Conservation (phyloP, 2,888 invertebrate species). For the Anoplius nigerrimus region DNA sequence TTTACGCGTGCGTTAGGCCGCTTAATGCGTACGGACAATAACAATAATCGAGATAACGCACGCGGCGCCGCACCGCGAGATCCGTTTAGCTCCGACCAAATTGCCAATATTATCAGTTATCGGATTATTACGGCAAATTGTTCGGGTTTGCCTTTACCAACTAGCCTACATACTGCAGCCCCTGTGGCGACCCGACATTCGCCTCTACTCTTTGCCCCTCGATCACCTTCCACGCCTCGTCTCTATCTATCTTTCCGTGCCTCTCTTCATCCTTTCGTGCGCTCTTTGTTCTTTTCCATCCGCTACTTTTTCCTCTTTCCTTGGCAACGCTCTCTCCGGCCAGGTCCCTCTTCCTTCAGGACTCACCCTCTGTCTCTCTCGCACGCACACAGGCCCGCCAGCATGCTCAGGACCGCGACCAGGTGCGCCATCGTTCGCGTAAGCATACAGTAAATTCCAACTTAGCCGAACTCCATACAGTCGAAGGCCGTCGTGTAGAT, state of each 20-base stretch:
- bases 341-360: slow-evolving; percentile 16
- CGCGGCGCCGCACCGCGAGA: slow-evolving; percentile 50
- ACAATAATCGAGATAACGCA: slow-evolving; percentile 58
- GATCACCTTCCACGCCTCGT: slow-evolving; percentile 15
- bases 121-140: slow-evolving; percentile 71
- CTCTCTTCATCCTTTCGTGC: neutral
- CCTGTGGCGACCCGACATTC: slow-evolving; percentile 36
- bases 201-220: slow-evolving; percentile 23
- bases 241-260: neutral
- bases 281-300: slow-evolving; percentile 11
- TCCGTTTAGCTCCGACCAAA: slow-evolving; percentile 61
- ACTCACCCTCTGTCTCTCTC: slow-evolving; percentile 31
- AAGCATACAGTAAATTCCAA: slow-evolving; percentile 69
- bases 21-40: slow-evolving; percentile 47
- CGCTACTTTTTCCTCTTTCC: neutral
- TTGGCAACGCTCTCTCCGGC: too few relatives aligned
- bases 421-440: slow-evolving; percentile 61
- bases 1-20: slow-evolving; percentile 17
- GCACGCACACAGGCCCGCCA: too few relatives aligned
- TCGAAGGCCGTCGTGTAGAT: slow-evolving; percentile 20
- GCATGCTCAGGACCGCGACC: slow-evolving; percentile 48
- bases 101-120: slow-evolving; percentile 71
- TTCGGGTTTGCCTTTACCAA: slow-evolving; percentile 63
- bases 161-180: slow-evolving; percentile 50
- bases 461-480: slow-evolving; percentile 58